Base-by-base conservation (phyloP, 2,797 vertebrate genomes). In the Pampus argenteus region DNA sequence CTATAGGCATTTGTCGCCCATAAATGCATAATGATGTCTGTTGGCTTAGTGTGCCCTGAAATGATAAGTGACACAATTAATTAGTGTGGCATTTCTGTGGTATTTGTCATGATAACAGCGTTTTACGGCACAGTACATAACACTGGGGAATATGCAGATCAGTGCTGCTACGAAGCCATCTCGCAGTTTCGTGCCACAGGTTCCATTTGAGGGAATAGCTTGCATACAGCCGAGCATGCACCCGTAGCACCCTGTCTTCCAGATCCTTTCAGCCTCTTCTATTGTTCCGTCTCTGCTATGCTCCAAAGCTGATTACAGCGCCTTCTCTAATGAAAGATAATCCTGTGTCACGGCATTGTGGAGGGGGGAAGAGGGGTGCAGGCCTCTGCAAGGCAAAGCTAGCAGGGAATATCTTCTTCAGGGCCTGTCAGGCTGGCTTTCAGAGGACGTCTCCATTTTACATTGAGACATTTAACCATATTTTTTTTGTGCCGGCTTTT, bases 241-340 rank as follows among this genome's bases (percentile, higher is more conserved):
- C 70, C 89, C 72, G 20, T 34, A 82, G 71, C 76, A 31, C 77
- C 76, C 72, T n/a, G 68, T 88, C 85, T 88, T 83, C 86, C 86
- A 83, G 76, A 86, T 84, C 81, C 87, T 87, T 86, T 87, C 80
- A 85, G 79, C 82, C 78, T 86, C 88, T 78, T 81, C 71, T 71
- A 88, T 90, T 91, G 89, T 91, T 90, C 88, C 52, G 74, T 87
- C 83, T 84, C 74, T 69, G 85, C 87, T 87, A 88, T 80, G 88
- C 90, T 90, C 75, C 85, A 93, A 92, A 91, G 87, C 92, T 92
- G 92, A 93, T 93, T 93, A 92, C 79, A 82, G 86, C 83, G 83
- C 84, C 84, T 81, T 88, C 76, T 90, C 86, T 94, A 92, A 93
- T 92, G 88, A 91, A 90, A 92, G 88, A 86, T 93, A 93, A 94